phyloP scores from a whole-genome alignment of 1,140 invertebrate species.

The Cydia splendana region DNA sequence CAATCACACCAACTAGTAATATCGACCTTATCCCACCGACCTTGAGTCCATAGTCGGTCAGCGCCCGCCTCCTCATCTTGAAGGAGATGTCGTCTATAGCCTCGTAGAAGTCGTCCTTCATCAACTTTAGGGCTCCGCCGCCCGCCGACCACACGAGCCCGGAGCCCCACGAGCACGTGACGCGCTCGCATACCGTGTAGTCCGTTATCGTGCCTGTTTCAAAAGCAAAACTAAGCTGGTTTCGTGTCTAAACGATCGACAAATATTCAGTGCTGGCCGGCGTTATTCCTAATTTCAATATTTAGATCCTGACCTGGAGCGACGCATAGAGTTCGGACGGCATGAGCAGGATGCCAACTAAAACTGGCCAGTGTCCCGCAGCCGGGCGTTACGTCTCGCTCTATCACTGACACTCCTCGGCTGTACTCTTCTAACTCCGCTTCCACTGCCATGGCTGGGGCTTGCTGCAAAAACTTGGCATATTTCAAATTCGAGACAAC shows the following conservation, averaged over 20 bases:
- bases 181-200: slow-evolving; percentile 89
- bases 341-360: slow-evolving; percentile 90
- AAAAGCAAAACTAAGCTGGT: not conserved
- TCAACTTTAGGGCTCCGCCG: slow-evolving; percentile 84
- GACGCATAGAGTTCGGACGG: slow-evolving; percentile 87
- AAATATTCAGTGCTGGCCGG: too few relatives aligned
- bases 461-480: slow-evolving; percentile 27
- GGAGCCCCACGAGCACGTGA: slow-evolving; percentile 88
- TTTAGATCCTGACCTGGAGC: slow-evolving; percentile 56
- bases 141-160: slow-evolving; percentile 88
- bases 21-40: slow-evolving; percentile 49
- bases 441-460: slow-evolving; percentile 45
- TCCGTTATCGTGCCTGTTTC: slow-evolving; percentile 74
- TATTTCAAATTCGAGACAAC: not conserved
- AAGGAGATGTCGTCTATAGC: slow-evolving; percentile 86
- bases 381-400: slow-evolving; percentile 84
- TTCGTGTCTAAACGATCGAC: too few relatives aligned
- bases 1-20: too few relatives aligned
- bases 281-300: too few relatives aligned
- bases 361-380: slow-evolving; percentile 84
- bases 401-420: slow-evolving; percentile 84
- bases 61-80: slow-evolving; percentile 86
- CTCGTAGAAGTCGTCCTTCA: slow-evolving; percentile 80
- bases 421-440: slow-evolving; percentile 53
- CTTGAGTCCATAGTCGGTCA: slow-evolving; percentile 88